A percentile compares a stretch with the other conserved stretches of the same genome.
These are phyloP conservation scores for Mayetiola destructor DNA, from an alignment of 2,888 invertebrate genomes.

Conservation along the genomic window DNA sequence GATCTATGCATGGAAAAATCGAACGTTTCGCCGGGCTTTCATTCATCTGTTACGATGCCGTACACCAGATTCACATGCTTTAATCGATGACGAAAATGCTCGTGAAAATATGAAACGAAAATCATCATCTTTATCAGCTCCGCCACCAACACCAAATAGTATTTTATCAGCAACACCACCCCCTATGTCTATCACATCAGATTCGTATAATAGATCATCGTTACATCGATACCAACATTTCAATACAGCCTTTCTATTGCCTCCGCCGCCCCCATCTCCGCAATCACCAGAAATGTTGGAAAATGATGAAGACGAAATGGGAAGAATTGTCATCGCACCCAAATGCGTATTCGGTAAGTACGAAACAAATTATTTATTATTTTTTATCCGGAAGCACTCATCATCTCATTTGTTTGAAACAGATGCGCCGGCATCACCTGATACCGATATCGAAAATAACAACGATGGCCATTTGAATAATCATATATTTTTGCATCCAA, in stretches of 20 bases:
- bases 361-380: neutral
- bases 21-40: slow-evolving; percentile 60
- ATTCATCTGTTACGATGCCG: slow-evolving; percentile 50
- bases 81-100: slow-evolving; percentile 12
- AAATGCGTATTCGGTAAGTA: slow-evolving; percentile 2
- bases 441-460: slow-evolving; percentile 7
- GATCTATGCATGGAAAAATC: slow-evolving; percentile 76
- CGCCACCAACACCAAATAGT: slow-evolving; percentile 7
- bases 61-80: slow-evolving; percentile 37
- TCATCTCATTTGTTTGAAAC: neutral
- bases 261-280: slow-evolving; percentile 6
- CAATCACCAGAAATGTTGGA: neutral
- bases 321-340: neutral
- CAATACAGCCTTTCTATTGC: neutral
- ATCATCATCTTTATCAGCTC: slow-evolving; percentile 9
- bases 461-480: neutral
- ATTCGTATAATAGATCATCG: neutral
- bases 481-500: slow-evolving; percentile 1
- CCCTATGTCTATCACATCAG: neutral
- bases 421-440: neutral
- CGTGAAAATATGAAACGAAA: slow-evolving; percentile 10
- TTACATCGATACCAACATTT: slow-evolving; percentile 9
- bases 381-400: neutral
- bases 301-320: neutral
- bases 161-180: slow-evolving; percentile 6